Evolutionary conservation across 1,140 invertebrate genomes (phyloP).

Genomic region (Pseudomyrmex gracilis): DNA sequence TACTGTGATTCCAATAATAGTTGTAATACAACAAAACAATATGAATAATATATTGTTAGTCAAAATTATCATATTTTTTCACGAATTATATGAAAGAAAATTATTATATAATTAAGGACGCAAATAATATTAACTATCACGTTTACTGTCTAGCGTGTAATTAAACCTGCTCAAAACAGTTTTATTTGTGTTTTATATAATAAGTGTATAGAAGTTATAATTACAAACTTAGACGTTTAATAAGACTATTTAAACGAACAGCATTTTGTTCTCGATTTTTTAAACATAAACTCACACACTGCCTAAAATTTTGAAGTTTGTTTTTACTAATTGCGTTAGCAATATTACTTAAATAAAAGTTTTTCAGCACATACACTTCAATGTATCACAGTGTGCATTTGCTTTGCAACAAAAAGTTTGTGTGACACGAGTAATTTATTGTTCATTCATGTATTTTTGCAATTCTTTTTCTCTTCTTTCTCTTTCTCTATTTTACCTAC

Average conservation of each 20-base stretch:
- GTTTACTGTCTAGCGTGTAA: conserved; percentile 24
- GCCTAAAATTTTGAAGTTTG: conserved; percentile 13
- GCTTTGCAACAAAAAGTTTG: not conserved
- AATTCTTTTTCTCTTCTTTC: too few relatives aligned
- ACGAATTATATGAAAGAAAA: conserved; percentile 11
- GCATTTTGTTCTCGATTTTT: conserved; percentile 43
- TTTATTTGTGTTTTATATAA: conserved; percentile 30
- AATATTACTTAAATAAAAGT: not conserved
- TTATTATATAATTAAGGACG: conserved; percentile 38
- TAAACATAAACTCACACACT: conserved; percentile 15
- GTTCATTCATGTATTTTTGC: conserved; percentile 16
- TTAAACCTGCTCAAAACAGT: conserved; percentile 30
- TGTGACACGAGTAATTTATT: not conserved
- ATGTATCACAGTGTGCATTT: conserved; percentile 1
- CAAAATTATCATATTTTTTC: conserved; percentile 55
- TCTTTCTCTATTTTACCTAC: not conserved
- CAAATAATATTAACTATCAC: conserved; percentile 26
- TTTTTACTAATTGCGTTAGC: conserved; percentile 37
- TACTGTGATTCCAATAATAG: conserved; percentile 66
- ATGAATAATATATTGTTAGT: conserved; percentile 39
- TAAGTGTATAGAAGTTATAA: conserved; percentile 12
- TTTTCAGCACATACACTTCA: not conserved
- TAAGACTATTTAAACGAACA: conserved; percentile 15
- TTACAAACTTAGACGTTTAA: not conserved
- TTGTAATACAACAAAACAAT: conserved; percentile 10